These are phyloP conservation scores for Nyctibius grandis DNA, from an alignment of 2,797 vertebrate species.

Conservation along the genomic window DNA sequence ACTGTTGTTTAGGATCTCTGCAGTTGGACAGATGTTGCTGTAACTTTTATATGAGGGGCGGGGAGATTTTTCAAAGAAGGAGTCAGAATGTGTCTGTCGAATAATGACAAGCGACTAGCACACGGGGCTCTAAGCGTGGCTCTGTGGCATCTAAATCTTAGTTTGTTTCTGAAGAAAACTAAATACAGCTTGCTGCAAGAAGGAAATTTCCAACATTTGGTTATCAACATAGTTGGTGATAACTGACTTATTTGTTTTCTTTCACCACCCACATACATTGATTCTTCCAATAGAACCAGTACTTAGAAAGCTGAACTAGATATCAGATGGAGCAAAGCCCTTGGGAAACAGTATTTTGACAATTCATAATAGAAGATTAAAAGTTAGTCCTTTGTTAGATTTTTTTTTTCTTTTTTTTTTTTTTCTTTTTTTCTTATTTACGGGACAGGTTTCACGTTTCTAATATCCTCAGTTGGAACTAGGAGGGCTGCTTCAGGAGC, in stretches of 20 bases:
- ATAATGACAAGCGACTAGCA: background rate
- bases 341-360: background rate
- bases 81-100: background rate
- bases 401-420: background rate
- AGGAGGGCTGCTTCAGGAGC: background rate
- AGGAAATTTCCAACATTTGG: background rate
- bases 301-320: background rate
- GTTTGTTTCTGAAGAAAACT: background rate
- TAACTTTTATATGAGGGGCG: background rate
- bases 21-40: background rate
- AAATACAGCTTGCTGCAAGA: background rate
- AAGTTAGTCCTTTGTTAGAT: background rate
- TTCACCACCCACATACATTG: background rate
- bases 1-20: background rate
- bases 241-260: background rate
- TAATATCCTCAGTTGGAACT: background rate
- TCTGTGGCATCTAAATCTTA: background rate
- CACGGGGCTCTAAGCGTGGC: rapidly evolving
- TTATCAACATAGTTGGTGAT: background rate
- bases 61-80: background rate
- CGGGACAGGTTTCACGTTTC: background rate
- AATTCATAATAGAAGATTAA: background rate
- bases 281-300: background rate
- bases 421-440: background rate
- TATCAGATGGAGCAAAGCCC: background rate